Conservation (phyloP, 2,797 vertebrate species). For the Schizothorax lantsangensis region DNA sequence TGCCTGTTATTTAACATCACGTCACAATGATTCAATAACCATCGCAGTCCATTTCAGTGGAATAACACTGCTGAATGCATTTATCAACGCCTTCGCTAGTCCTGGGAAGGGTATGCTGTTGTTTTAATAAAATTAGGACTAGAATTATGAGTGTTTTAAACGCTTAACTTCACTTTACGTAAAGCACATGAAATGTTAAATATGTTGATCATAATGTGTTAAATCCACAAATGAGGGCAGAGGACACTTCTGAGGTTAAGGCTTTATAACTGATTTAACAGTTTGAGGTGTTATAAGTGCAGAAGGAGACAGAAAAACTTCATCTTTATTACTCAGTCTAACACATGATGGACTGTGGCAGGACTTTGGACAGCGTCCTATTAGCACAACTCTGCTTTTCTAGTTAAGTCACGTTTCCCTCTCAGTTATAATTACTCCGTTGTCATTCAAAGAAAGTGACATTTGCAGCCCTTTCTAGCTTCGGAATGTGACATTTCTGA, state of each 20-base stretch:
- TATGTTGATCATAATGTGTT: not conserved
- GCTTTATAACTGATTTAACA: not conserved
- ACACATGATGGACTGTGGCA: not conserved
- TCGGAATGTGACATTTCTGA: not conserved
- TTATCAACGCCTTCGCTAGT: not conserved
- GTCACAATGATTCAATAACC: slow-evolving; percentile 73
- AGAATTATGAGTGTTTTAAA: not conserved
- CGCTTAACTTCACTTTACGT: not conserved
- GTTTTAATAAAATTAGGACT: not conserved
- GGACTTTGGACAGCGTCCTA: not conserved
- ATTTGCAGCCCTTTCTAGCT: not conserved
- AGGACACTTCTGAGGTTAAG: not conserved
- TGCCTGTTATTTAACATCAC: slow-evolving; percentile 74
- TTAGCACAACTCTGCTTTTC: not conserved
- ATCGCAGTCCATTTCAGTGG: slow-evolving; percentile 69
- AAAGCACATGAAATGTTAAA: not conserved
- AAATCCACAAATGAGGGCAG: not conserved
- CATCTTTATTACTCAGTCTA: not conserved
- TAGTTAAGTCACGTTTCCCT: not conserved
- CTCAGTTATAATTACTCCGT: not conserved
- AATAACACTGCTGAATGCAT: slow-evolving; percentile 60
- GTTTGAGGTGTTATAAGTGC: not conserved
- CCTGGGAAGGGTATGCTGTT: not conserved
- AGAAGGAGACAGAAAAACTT: not conserved
- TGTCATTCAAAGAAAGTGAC: not conserved